Base-by-base conservation (phyloP, 1,140 invertebrate genomes). In the Medauroidea extradentata region DNA sequence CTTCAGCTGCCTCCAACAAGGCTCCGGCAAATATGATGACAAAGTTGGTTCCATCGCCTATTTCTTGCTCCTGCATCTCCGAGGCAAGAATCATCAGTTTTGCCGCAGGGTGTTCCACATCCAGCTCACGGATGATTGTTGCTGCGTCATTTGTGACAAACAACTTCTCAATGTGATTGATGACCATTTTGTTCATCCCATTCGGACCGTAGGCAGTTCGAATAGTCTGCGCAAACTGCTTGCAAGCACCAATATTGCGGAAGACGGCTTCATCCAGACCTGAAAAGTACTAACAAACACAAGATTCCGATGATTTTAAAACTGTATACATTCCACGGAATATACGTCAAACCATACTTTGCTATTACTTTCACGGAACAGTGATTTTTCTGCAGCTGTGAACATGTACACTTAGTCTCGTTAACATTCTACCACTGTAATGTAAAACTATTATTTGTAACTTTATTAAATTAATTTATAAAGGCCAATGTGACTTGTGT, bases 161-260 rank as follows among this genome's bases (percentile, higher is more conserved):
- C 57, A 99, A 82, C 72, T 99, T 99, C 69, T 98, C 96, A 63
- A 99, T 83, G 70, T 99, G 96, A 78, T 99, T 99, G 34, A 99
- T 99, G 7, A 99, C 87, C 89, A 99, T 98, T 82, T 99, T 99
- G 74, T 99, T 99, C 89, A 99, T 96, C 16, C 97, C 96, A 84
- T 90, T 96, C 16, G 97, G 98, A 1, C 98, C 98, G 79, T 96
- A 99, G 11, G 96, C 92, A 34, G 96, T 94, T 58, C 88, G 85
- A 3, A 98, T 86, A 61, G 94, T 96, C 67, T 92, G 86, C 14
- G 94, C 85, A 69, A 99, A 92, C 71, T 98, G 88, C 75, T 95
- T 95, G 76, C 96, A 99, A 21, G 97, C 96, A 67, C 84, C 86
- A 63, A 99, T 98, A 72, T 99, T 99, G 50, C 95, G 83, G 69